Evolutionary conservation across 2,113 vertebrate species (phyloP), one percentile per base, ranked within the genome.

Genomic region (Oxyruncus cristatus): DNA sequence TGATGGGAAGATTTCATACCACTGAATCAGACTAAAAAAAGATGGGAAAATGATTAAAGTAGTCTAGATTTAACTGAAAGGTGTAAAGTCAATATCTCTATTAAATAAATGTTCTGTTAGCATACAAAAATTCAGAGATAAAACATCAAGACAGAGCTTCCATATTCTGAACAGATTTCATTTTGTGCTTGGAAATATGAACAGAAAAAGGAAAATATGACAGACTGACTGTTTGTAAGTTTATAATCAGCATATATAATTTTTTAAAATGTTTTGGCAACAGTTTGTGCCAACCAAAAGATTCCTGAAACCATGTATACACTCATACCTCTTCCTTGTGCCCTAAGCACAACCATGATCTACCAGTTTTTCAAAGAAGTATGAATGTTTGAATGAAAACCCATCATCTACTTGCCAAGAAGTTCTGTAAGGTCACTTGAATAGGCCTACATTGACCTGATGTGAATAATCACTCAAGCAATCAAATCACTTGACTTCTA

Each of bases 111-210:
- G 9, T 33, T 74, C 27, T 93, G 35, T 32, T 74, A 92, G 11
- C 32, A 65, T 88, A 91, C 67, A 75, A 91, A 89, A 97, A 82
- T 84, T 93, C 52, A 56, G 67, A 53, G 61, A 55, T 67, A 93
- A 96, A 85, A 89, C n/a, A 85, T 88, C 72, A 67, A 97, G 50
- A 20, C 76, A 96, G n/a, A 66, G 61, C 55, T 96, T 72, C 59
- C 46, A 72, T 89, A 79, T 84, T 70, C 55, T 92, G 70, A 93
- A 75, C 20, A 87, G 39, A 74, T 39, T 92, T 96, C 42, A 83
- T 92, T 89, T 83, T 11, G 27, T 26, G 11, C 76, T 91, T 94
- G 68, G 80, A 92, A 88, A 70, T 66, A 53, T 89, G 88, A 97
- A 46, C 5, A 89, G 11, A 67, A 87, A 78, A 78, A 46, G 5